These are phyloP conservation scores for Cantharis flavilabris DNA, from an alignment of 2,888 invertebrate species.

Conservation along the genomic window DNA sequence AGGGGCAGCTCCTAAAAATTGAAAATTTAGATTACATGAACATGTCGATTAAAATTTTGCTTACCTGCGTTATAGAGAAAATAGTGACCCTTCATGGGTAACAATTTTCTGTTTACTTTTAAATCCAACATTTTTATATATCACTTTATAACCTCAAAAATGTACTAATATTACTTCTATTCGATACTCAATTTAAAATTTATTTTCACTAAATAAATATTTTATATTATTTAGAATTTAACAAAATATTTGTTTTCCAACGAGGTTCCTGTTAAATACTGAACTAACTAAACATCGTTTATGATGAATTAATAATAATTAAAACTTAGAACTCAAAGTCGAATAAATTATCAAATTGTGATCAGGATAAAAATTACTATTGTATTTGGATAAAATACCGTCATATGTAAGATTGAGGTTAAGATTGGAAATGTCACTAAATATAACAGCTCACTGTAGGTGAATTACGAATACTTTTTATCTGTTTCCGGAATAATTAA, in stretches of 20 bases:
- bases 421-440: no score
- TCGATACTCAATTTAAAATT: background rate
- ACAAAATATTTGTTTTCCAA: background rate
- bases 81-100: constrained; percentile 88
- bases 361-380: background rate
- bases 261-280: background rate
- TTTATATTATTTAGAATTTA: background rate
- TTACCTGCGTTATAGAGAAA: constrained; percentile 86
- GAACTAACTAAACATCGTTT: background rate
- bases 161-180: background rate
- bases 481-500: background rate
- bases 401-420: background rate
- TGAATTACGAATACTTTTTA: no score
- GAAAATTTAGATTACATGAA: background rate
- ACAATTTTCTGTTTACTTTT: constrained; percentile 69
- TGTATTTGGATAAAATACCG: background rate
- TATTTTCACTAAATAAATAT: background rate
- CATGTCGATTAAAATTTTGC: background rate
- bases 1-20: constrained; percentile 76
- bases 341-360: background rate
- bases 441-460: background rate
- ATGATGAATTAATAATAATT: background rate
- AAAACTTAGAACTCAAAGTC: background rate
- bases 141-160: background rate
- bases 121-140: constrained; percentile 15